Conservation (phyloP, 1,140 invertebrate genomes). For the Linepithema humile region DNA sequence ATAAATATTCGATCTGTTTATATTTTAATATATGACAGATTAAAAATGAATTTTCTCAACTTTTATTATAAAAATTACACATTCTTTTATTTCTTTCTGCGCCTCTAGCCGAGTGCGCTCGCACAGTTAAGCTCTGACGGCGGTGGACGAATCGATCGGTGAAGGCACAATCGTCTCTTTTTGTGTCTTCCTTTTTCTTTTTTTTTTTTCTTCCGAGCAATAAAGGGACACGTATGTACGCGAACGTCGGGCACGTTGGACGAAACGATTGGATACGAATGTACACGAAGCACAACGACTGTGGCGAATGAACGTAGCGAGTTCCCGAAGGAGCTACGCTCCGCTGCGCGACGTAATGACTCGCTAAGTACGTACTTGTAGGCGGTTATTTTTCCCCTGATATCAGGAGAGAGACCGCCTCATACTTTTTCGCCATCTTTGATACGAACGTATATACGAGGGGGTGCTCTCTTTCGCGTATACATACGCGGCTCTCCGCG, state of each 20-base stretch:
- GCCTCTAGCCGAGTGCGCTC: background rate
- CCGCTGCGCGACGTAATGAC: slow-evolving; percentile 73
- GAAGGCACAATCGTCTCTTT: slow-evolving; percentile 32
- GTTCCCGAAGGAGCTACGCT: slow-evolving; percentile 77
- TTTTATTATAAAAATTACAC: background rate
- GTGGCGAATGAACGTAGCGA: slow-evolving; percentile 52
- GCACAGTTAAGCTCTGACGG: background rate
- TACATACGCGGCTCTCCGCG: slow-evolving; percentile 8
- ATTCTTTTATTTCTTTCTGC: background rate
- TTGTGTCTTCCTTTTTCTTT: slow-evolving; percentile 4
- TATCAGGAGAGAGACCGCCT: slow-evolving; percentile 59
- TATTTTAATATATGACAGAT: background rate
- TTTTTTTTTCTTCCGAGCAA: slow-evolving; percentile 8
- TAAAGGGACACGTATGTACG: slow-evolving; percentile 22
- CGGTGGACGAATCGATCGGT: slow-evolving; percentile 20
- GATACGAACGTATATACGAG: slow-evolving; percentile 15
- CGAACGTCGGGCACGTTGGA: slow-evolving; percentile 23
- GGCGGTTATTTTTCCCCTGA: slow-evolving; percentile 74
- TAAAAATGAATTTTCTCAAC: background rate
- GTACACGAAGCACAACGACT: slow-evolving; percentile 54
- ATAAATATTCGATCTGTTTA: background rate
- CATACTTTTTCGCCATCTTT: slow-evolving; percentile 66
- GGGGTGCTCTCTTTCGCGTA: slow-evolving; percentile 28
- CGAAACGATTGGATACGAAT: slow-evolving; percentile 52
- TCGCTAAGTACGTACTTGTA: slow-evolving; percentile 77